Conservation (phyloP, 2,797 vertebrate genomes). For the Masticophis lateralis region DNA sequence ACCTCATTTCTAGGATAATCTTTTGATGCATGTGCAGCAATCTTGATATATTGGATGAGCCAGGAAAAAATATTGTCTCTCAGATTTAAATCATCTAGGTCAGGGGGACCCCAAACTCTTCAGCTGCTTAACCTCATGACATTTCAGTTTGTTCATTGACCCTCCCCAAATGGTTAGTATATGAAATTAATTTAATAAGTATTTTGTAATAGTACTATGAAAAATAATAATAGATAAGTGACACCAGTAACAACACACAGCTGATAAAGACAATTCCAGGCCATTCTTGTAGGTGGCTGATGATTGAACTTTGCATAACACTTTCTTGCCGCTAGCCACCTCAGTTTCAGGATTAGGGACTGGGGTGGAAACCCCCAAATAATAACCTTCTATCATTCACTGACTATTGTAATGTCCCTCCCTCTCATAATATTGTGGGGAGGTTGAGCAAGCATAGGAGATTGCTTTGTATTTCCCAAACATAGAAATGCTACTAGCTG, state of each 20-base stretch:
- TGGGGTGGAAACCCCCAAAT: background rate
- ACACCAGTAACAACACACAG: background rate
- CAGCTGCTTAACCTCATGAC: background rate
- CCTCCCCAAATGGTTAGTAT: background rate
- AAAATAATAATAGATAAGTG: background rate
- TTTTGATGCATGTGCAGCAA: background rate
- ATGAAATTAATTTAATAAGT: background rate
- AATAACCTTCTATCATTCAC: background rate
- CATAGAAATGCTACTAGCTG: background rate
- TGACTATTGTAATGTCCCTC: background rate
- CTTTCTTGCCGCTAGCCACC: background rate
- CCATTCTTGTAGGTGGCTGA: background rate
- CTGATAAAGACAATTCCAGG: background rate
- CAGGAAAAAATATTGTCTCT: background rate
- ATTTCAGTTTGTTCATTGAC: background rate
- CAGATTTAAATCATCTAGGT: background rate
- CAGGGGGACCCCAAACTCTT: background rate
- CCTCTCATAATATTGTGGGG: background rate
- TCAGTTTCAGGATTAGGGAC: background rate
- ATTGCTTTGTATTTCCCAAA: background rate
- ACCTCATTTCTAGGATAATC: background rate
- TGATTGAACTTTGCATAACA: background rate
- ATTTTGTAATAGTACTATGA: background rate
- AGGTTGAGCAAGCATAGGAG: background rate
- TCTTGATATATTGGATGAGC: background rate